A percentile compares a stretch with the other conserved stretches of the same genome.
phyloP scores from a whole-genome alignment of 2,888 invertebrate species.

The Salpingus planirostris region DNA sequence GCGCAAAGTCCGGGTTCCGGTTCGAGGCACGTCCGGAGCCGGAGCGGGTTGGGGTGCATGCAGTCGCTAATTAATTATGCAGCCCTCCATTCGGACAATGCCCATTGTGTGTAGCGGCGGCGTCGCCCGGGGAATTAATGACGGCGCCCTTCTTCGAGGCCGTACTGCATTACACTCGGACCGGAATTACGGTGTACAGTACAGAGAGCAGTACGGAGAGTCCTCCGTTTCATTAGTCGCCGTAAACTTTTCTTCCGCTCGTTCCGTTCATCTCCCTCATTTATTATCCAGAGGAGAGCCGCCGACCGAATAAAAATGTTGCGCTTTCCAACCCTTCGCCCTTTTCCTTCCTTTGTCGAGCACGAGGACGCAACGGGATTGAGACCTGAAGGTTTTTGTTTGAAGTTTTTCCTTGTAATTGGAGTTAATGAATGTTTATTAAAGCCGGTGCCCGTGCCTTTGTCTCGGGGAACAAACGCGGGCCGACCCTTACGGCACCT shows the following conservation, averaged over 20 bases:
- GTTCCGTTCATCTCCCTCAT: slow-evolving; percentile 7
- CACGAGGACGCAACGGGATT: slow-evolving; percentile 5
- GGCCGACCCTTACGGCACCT: too few species aligned
- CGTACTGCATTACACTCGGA: slow-evolving; percentile 8
- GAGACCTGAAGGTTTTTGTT: too few species aligned
- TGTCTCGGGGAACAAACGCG: too few species aligned
- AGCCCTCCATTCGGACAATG: slow-evolving; percentile 27
- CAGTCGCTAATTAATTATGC: slow-evolving; percentile 22
- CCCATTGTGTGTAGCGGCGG: slow-evolving; percentile 27
- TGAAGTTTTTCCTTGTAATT: slow-evolving; percentile 8
- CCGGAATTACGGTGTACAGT: too few species aligned
- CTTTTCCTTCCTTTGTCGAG: too few species aligned
- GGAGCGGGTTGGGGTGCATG: too few species aligned
- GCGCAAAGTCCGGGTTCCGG: slow-evolving; percentile 12
- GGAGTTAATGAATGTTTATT: slow-evolving; percentile 11
- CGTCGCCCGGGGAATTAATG: slow-evolving; percentile 21
- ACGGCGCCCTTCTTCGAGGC: slow-evolving; percentile 19
- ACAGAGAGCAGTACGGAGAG: too few species aligned
- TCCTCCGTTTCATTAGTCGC: slow-evolving; percentile 7
- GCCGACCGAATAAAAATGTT: slow-evolving; percentile 11
- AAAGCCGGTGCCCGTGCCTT: too few species aligned
- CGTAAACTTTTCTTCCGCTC: too few species aligned
- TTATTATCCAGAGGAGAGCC: slow-evolving; percentile 11
- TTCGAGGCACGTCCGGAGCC: slow-evolving; percentile 13
- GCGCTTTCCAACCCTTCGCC: slow-evolving; percentile 4